Percentiles rank a stretch among this genome's conserved stretches.
These are phyloP conservation scores for Artibeus jamaicensis DNA, from an alignment of 2,797 vertebrate species.

Conservation along the genomic window DNA sequence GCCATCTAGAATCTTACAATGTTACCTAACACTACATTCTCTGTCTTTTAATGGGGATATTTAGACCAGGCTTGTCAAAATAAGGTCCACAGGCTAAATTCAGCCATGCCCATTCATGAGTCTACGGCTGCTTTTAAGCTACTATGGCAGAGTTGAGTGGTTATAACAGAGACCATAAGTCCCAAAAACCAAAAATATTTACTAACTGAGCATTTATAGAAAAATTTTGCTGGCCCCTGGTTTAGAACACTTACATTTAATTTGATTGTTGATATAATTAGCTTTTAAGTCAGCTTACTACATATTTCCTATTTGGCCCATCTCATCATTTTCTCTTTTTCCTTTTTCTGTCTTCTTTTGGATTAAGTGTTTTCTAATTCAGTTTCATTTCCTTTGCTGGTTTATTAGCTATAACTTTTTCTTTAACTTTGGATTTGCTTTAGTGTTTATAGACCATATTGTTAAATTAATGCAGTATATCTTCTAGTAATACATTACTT, in stretches of 20 bases:
- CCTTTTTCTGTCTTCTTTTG: background rate
- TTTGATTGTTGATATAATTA: background rate
- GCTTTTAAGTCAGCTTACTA: background rate
- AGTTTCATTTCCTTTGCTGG: background rate
- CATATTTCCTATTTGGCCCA: background rate
- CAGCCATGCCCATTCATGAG: background rate
- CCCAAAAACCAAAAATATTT: slow-evolving; percentile 2
- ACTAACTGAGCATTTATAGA: background rate
- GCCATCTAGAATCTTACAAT: background rate
- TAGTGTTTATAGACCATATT: background rate
- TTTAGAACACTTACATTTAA: slow-evolving; percentile 2
- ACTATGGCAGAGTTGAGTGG: background rate
- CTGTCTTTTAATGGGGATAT: background rate
- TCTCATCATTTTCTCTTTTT: background rate
- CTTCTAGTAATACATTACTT: background rate
- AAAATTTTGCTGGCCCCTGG: background rate
- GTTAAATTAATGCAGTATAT: background rate
- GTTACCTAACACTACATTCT: background rate
- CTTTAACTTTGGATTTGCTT: background rate
- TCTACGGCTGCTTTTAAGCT: background rate
- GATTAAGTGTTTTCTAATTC: background rate
- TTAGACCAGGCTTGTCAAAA: background rate
- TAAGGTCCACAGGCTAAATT: background rate
- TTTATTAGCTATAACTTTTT: background rate
- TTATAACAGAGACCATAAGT: background rate